Base-by-base conservation (phyloP, 2,113 vertebrate genomes). In the Hypomesus transpacificus region DNA sequence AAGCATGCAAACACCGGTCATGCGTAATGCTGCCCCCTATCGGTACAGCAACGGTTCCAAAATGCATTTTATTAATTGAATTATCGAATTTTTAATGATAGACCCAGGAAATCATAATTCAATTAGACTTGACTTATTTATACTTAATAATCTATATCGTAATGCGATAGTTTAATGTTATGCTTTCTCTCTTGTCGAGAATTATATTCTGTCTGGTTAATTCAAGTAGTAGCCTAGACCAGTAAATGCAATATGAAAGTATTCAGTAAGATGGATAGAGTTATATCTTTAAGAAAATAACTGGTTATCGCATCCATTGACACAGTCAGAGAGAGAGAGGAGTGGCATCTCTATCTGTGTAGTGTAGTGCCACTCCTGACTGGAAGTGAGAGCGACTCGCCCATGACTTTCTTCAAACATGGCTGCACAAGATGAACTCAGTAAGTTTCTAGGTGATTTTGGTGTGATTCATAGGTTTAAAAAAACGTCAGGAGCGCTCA, bases 401-500 rank as follows among this genome's bases (percentile, higher is more conserved):
- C 77, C 7, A 58, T 79, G 85, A 80, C 72, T 74, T 51, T 65
- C 66, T 85, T 79, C 84, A 88, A 91, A 92, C 87, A 93, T 93
- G 92, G 92, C 92, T 85, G 91, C 92, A 21, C 92, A 92, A 88
- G 92, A 93, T 89, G 92, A 93, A 85, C 92, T 93, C 81, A 93
- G 92, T 93, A 91, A 93, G 92, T 93, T 93, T 89, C 76, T 82
- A 58, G 83, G 61, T 81, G 77, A 75, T 64, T 84, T 80, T 72
- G 80, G 54, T 3, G 3, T 39, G 46, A 68, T 64, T 61, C 50
- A 53, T 75, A 4, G 70, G 5, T 0, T 1, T 26, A 2, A 31
- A 71, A 56, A 28, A 5, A 46, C 39, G 8, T 20, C 11, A 2
- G 20, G 0, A 51, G 20, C 0, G 21, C 8, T 58, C 16, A 22